A percentile compares a stretch with the other conserved stretches of the same genome.
These are phyloP conservation scores for Drosophila nigromelanica DNA, from an alignment of 1,140 invertebrate species.

Conservation along the genomic window DNA sequence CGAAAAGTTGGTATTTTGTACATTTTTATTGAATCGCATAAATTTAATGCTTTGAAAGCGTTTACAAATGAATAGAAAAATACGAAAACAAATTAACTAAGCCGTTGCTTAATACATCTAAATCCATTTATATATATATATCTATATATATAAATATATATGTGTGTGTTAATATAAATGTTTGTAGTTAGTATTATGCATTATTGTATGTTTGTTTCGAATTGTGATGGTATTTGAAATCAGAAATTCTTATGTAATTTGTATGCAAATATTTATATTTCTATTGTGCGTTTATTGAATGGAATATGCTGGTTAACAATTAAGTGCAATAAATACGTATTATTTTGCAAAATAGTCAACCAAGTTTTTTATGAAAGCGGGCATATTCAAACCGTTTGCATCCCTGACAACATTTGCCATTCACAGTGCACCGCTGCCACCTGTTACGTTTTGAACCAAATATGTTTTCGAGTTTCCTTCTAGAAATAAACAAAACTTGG, in stretches of 20 bases:
- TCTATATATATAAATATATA: too few species aligned
- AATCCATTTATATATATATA: constrained; percentile 29
- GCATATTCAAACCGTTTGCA: background rate
- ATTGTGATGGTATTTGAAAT: constrained; percentile 73
- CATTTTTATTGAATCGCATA: constrained; percentile 72
- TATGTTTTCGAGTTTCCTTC: background rate
- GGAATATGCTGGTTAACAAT: constrained; percentile 50
- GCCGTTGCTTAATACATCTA: constrained; percentile 47
- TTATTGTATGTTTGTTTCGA: constrained; percentile 58
- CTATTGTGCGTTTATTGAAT: constrained; percentile 71
- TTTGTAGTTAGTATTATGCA: constrained; percentile 63
- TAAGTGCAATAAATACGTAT: constrained; percentile 74
- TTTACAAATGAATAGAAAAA: constrained; percentile 33
- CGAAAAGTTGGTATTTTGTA: constrained; percentile 63
- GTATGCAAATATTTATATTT: constrained; percentile 64
- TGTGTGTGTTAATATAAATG: constrained; percentile 42
- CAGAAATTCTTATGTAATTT: constrained; percentile 58
- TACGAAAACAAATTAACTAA: constrained; percentile 39
- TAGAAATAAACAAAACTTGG: constrained; percentile 18
- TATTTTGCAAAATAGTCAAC: constrained; percentile 50
- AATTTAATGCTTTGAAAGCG: constrained; percentile 70
- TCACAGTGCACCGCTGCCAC: constrained; percentile 10
- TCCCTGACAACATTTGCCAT: constrained; percentile 11
- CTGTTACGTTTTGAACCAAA: background rate
- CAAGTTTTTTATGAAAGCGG: background rate